Evolutionary conservation across 1,140 invertebrate genomes (phyloP), one percentile per base, ranked within the genome.

Genomic region (Caenorhabditis inopinata): DNA sequence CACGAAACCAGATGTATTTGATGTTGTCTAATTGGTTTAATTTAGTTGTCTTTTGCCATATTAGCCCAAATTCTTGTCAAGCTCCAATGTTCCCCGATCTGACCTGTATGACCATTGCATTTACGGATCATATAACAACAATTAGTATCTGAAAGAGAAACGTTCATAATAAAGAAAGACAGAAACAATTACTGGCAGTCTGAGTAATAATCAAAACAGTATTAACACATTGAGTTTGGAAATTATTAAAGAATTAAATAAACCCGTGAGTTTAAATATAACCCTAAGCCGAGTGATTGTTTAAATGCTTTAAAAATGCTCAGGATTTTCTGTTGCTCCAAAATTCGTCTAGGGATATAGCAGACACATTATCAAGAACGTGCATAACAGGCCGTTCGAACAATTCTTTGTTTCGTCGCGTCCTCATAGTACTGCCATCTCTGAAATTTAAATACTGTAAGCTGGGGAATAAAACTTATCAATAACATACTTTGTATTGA

Each of bases 311-410:
- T 18, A 16, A 32, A 12, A 32, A 32, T 21, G n/a, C 58, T 68
- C 58, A 68, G 58, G 58, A 18, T 38, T 80, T 80, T 18, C 23
- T 80, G 25, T 74, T 75, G 49, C 73, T 80, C 79, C 79, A 80
- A 32, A 80, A 80, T 21, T 80, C 79, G 23, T 80, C 79, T 18
- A 80, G 45, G 5, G 79, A 80, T 12, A 80, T 80, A 23, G 79
- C 79, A 12, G 79, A 80, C 0, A 80, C 79, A 76, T 80, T 80
- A 49, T 80, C 79, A 9, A 80, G 73, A 7, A 80, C 45, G 16
- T 80, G 21, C 73, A 74, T 80, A 4, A 74, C 48, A 18, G 79
- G 79, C 18, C 73, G 45, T 18, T 80, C 79, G 21, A 80, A 80
- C 18, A 80, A 29, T 73, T 75, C 79, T 46, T 75, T 47, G 1